A percentile compares a stretch with the other conserved stretches of the same genome.
These are phyloP conservation scores for Chelonia mydas DNA, from an alignment of 2,797 vertebrate species.

Conservation along the genomic window DNA sequence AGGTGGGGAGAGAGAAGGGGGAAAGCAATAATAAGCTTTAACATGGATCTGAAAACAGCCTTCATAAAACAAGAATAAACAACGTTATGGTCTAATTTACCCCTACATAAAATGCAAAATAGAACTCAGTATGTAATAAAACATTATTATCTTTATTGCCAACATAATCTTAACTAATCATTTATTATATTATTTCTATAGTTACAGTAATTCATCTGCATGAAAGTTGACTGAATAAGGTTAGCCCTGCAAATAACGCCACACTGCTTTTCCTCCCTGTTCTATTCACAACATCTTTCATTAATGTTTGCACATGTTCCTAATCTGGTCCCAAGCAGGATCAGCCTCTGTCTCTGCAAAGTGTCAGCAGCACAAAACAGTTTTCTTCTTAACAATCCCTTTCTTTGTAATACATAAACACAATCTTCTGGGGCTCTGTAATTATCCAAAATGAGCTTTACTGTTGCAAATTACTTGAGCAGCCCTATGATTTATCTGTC, in stretches of 20 bases:
- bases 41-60: slow-evolving; percentile 69
- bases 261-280: slow-evolving; percentile 15
- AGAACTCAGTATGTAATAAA: slow-evolving; percentile 69
- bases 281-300: slow-evolving; percentile 54
- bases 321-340: slow-evolving; percentile 59
- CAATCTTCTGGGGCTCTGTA: slow-evolving; percentile 79
- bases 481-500: slow-evolving; percentile 80
- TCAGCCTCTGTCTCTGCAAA: slow-evolving; percentile 61
- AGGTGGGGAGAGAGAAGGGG: neutral
- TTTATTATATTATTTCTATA: slow-evolving; percentile 77
- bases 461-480: slow-evolving; percentile 77
- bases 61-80: slow-evolving; percentile 79
- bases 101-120: slow-evolving; percentile 76
- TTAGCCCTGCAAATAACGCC: slow-evolving; percentile 44
- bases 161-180: slow-evolving; percentile 80
- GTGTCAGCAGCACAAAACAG: slow-evolving; percentile 69
- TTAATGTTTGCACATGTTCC: slow-evolving; percentile 56
- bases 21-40: slow-evolving; percentile 70
- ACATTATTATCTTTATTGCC: slow-evolving; percentile 76
- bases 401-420: slow-evolving; percentile 78
- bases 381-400: slow-evolving; percentile 69
- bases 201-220: slow-evolving; percentile 69
- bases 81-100: slow-evolving; percentile 72
- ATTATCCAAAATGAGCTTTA: slow-evolving; percentile 82
- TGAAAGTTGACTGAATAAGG: slow-evolving; percentile 73